These are phyloP conservation scores for Brachycybe producta DNA, from an alignment of 2,888 invertebrate species.

Conservation along the genomic window DNA sequence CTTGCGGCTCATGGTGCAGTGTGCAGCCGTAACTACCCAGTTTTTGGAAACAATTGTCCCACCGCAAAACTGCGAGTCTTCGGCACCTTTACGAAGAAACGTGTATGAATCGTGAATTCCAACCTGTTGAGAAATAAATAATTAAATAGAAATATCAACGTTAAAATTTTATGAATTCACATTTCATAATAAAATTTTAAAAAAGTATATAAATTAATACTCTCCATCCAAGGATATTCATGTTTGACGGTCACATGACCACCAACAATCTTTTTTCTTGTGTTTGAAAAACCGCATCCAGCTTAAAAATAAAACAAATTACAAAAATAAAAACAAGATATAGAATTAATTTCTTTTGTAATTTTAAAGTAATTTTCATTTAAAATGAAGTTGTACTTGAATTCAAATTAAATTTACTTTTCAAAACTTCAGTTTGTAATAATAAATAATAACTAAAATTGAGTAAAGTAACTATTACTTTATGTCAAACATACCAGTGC, in stretches of 20 bases:
- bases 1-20: too few relatives aligned
- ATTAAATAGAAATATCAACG: not conserved
- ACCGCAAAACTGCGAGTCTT: conserved; percentile 13
- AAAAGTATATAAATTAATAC: not conserved
- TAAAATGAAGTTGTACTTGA: too few relatives aligned
- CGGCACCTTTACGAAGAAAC: conserved; percentile 6
- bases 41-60: conserved; percentile 10
- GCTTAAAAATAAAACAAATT: too few relatives aligned
- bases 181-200: not conserved
- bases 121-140: conserved; percentile 1
- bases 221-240: conserved; percentile 17
- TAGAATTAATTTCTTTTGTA: too few relatives aligned
- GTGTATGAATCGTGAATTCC: conserved; percentile 2
- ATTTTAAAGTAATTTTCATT: too few relatives aligned
- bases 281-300: conserved; percentile 5
- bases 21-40: conserved; percentile 14
- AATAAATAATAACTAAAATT: too few relatives aligned
- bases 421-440: too few relatives aligned
- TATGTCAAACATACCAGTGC: too few relatives aligned
- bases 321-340: too few relatives aligned
- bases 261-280: conserved; percentile 12
- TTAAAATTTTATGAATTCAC: not conserved
- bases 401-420: too few relatives aligned
- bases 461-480: too few relatives aligned
- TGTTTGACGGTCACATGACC: conserved; percentile 7